Evolutionary conservation across 2,888 invertebrate genomes (phyloP).

Genomic region (Galerucella pusilla): DNA sequence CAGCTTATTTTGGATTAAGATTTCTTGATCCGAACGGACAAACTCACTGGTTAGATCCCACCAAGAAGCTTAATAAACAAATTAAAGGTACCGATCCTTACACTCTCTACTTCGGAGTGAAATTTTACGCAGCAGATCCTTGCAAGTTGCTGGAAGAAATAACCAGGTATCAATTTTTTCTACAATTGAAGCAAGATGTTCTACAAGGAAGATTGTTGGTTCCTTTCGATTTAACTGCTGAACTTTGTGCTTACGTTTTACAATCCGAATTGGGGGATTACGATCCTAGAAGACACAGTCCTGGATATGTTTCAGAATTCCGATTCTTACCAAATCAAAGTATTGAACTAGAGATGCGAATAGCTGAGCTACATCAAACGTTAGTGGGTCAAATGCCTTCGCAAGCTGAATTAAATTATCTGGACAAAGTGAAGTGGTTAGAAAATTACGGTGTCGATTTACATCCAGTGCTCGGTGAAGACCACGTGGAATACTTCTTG

Average conservation of each 20-base stretch:
- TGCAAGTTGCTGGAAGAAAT: constrained; percentile 96
- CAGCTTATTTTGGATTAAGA: constrained; percentile 95
- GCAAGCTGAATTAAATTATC: constrained; percentile 91
- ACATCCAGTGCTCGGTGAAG: constrained; percentile 96
- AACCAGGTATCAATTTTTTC: constrained; percentile 97
- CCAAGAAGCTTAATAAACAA: constrained; percentile 89
- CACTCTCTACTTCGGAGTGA: constrained; percentile 95
- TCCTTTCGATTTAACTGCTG: constrained; percentile 89
- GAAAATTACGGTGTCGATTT: constrained; percentile 99
- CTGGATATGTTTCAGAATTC: constrained; percentile 95
- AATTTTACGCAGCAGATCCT: constrained; percentile 97
- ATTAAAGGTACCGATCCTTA: constrained; percentile 76
- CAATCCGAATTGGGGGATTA: constrained; percentile 98
- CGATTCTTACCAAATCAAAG: constrained; percentile 93
- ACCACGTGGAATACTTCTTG: constrained; percentile 95
- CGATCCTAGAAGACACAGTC: constrained; percentile 86
- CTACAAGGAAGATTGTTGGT: constrained; percentile 93
- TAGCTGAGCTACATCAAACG: constrained; percentile 89
- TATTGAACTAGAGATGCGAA: constrained; percentile 86
- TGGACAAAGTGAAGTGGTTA: constrained; percentile 98
- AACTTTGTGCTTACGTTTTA: constrained; percentile 91
- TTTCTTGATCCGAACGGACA: constrained; percentile 94
- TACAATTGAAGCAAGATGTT: constrained; percentile 97
- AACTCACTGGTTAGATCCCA: constrained; percentile 96
- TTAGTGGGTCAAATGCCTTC: constrained; percentile 92